Evolutionary conservation across 1,140 invertebrate genomes (phyloP).

Genomic region (Cephus cinctus): DNA sequence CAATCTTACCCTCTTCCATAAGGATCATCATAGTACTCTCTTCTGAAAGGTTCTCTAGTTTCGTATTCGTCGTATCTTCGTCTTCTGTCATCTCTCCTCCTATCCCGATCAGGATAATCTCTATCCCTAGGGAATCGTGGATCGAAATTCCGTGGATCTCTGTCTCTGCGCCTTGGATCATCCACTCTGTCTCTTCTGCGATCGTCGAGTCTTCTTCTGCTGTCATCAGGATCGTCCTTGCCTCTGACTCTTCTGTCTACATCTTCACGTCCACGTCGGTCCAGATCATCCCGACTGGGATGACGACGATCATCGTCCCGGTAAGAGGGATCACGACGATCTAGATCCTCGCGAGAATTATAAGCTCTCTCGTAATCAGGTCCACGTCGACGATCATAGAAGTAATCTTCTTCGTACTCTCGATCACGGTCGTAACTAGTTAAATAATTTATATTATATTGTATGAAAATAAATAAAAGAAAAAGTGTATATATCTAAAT

Average conservation of each 20-base stretch:
- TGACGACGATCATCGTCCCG: conserved; percentile 45
- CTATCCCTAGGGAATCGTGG: conserved; percentile 38
- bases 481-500: neutral
- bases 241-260: conserved; percentile 39
- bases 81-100: conserved; percentile 44
- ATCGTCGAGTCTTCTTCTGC: conserved; percentile 41
- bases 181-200: conserved; percentile 35
- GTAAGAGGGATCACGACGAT: conserved; percentile 43
- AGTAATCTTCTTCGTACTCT: conserved; percentile 55
- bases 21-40: conserved; percentile 53
- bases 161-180: conserved; percentile 32
- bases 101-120: conserved; percentile 43
- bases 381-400: conserved; percentile 52
- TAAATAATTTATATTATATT: conserved; percentile 15
- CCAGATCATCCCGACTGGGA: conserved; percentile 44
- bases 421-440: conserved; percentile 46
- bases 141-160: conserved; percentile 42
- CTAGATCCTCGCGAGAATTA: conserved; percentile 45
- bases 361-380: conserved; percentile 48
- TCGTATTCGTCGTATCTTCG: conserved; percentile 49
- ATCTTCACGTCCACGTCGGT: conserved; percentile 40
- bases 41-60: conserved; percentile 37
- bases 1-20: conserved; percentile 42
- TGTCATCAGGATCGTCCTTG: conserved; percentile 51
- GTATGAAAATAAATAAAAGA: neutral